Evolutionary conservation across 2,888 invertebrate species (phyloP).

Genomic region (Taphrorychus bicolor): DNA sequence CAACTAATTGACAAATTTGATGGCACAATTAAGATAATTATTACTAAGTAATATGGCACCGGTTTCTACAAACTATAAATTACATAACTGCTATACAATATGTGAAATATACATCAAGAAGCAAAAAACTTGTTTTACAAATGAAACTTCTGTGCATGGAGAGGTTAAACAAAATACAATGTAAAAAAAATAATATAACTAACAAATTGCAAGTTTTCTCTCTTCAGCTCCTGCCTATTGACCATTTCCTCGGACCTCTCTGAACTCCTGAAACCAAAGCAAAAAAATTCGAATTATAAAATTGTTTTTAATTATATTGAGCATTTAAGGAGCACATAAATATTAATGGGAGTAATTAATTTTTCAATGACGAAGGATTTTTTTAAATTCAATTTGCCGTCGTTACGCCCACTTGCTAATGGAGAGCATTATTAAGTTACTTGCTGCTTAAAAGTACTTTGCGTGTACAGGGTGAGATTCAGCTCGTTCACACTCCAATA

Average conservation of each 20-base stretch:
- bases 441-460: background rate
- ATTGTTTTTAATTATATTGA: conserved; percentile 10
- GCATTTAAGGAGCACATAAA: conserved; percentile 11
- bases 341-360: conserved; percentile 14
- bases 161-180: too few species aligned
- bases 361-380: conserved; percentile 18
- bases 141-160: too few species aligned
- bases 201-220: too few species aligned
- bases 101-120: too few species aligned
- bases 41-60: too few species aligned
- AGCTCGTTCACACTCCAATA: background rate
- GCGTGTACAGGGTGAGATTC: background rate
- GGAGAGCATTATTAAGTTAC: conserved; percentile 11
- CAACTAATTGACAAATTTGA: too few species aligned
- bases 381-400: conserved; percentile 24
- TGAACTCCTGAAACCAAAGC: background rate
- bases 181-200: too few species aligned
- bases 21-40: too few species aligned
- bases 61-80: too few species aligned
- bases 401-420: conserved; percentile 17
- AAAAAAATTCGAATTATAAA: background rate
- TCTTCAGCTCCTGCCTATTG: background rate
- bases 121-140: too few species aligned
- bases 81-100: too few species aligned
- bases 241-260: background rate